Base-by-base conservation (phyloP, 1,140 invertebrate genomes). In the Ceratina calcarata region DNA sequence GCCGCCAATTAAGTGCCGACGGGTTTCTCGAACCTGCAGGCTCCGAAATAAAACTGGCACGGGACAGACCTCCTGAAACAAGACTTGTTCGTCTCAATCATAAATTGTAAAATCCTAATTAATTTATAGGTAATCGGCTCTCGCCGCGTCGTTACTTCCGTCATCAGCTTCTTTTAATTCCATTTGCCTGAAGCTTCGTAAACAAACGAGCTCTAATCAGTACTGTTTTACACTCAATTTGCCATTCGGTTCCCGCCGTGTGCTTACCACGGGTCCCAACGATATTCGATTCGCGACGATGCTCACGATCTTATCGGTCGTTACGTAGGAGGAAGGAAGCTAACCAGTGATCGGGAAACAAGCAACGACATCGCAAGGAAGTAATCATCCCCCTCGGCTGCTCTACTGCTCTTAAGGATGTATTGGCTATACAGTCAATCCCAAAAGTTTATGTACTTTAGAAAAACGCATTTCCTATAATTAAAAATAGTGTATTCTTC, bases 271-370 rank as follows among this genome's bases (percentile, higher is more conserved):
- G 73, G 18, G 68, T 74, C 45, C 27, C 66, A 53, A 80, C 32
- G 64, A 80, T 80, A 84, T 81, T 84, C 80, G 77, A 53, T 22
- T 27, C 62, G 70, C 86, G 69, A 79, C 84, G 69, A 75, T 60
- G 51, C 73, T 74, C 45, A 53, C 73, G 69, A 83, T 86, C 83
- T 86, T 81, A 87, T 88, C 84, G 86, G 45, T 80, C 72, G 61
- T 77, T 83, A 81, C 53, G 65, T 3, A 60, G 60, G 53, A 72
- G 68, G 70, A 76, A 69, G 58, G 69, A 81, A 81, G 75, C 22
- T 55, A 57, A 64, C 60, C 64, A 62, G 64, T 45, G 62, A 62
- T 45, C 74, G 64, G 68, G 78, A 81, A 85, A 85, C 72, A 73
- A 81, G 55, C 49, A 76, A 81, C 78, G 78, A 51, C 51, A 32